Evolutionary conservation across 2,888 invertebrate species (phyloP), one percentile per base, ranked within the genome.

Genomic region (Chouioia cunea): DNA sequence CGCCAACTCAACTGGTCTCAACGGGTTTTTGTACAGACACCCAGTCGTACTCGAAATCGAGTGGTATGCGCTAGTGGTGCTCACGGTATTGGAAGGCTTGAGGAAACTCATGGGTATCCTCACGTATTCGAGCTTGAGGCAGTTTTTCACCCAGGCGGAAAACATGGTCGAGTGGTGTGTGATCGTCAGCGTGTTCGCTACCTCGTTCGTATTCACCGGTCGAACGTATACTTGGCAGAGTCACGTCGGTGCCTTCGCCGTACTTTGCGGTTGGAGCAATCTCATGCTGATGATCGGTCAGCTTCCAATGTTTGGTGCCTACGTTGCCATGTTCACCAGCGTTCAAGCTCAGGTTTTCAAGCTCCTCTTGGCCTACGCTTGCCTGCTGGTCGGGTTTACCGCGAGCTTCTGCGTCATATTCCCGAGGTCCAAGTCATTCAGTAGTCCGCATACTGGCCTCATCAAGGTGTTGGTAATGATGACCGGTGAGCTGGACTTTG

Each of bases 221-320:
- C 84, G 89, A 76, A 91, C 91, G 0, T 93, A 93, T 81, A 91
- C 91, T 14, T 95, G 95, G 93, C 95, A 95, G 82, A 94, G 93
- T 80, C 94, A 95, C 81, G 91, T 95, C 22, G 95, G 94, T 0
- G 95, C 95, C 0, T 93, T 95, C 80, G 93, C 94, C 0, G 94
- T 95, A 0, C 88, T 95, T 4, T 91, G 94, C 52, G 94, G 93
- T 4, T 95, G 95, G 95, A 93, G 93, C 4, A 94, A 95, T 84
- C 87, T 95, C n/a, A 94, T 95, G 94, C 87, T 94, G 83, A 94
- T 95, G 93, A 92, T 96, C 69, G 96, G 96, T 0, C 94, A 96
- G 79, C 86, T 96, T 48, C 96, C 96, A 0, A 91, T 94, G 60
- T 94, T 96, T 80, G 96, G 95, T 18, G 93, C 95, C 0, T 96